Conservation (phyloP, 2,113 vertebrate species). For the Solenodon paradoxus region DNA sequence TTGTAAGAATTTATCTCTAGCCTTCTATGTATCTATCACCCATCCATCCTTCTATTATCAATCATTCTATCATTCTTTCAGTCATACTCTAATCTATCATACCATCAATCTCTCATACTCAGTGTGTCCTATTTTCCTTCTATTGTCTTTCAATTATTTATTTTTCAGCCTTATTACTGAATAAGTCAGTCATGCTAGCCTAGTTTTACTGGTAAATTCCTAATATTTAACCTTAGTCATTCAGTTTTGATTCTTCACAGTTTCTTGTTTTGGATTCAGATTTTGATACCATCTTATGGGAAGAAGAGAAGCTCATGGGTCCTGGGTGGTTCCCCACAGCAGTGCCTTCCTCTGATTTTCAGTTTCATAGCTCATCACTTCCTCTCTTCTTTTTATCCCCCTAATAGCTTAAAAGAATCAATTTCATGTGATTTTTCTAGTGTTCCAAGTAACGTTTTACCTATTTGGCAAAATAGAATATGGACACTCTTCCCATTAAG, state of each 20-base stretch:
- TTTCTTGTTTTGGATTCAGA: no score
- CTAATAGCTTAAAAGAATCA: neutral
- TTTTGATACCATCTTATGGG: no score
- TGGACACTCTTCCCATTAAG: neutral
- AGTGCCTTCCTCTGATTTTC: no score
- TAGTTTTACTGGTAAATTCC: neutral
- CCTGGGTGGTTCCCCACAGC: neutral
- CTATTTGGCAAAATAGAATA: neutral
- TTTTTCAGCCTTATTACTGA: neutral
- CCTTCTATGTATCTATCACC: neutral
- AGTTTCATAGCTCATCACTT: neutral
- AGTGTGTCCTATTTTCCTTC: no score
- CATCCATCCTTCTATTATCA: neutral
- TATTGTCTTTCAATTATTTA: neutral
- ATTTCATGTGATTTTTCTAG: neutral
- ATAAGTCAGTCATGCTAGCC: no score
- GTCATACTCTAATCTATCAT: neutral
- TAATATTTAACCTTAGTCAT: neutral
- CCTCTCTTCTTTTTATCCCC: neutral
- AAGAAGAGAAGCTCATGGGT: neutral
- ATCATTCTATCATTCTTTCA: neutral
- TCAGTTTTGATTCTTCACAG: neutral
- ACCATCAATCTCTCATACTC: no score
- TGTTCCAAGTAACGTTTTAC: neutral
- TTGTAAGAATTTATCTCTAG: neutral